Evolutionary conservation across 2,888 invertebrate species (phyloP).

Genomic region (Cerastis rubricosa): DNA sequence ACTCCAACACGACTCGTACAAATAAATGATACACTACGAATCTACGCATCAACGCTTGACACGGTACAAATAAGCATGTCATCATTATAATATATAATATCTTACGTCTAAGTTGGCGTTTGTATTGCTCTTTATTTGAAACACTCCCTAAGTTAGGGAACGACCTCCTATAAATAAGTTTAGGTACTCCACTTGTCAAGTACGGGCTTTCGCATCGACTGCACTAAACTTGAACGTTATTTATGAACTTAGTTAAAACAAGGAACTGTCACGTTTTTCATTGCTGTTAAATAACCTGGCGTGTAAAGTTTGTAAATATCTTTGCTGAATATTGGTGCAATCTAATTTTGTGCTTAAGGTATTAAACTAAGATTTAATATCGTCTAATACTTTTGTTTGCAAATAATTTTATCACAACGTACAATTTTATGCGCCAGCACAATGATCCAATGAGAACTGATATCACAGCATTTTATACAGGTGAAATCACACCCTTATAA

Average conservation of each 20-base stretch:
- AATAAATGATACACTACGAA: conserved; percentile 68
- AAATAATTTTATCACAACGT: conserved; percentile 61
- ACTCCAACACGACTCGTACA: conserved; percentile 72
- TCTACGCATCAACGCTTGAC: conserved; percentile 72
- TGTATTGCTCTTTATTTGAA: conserved; percentile 84
- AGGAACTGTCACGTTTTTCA: conserved; percentile 62
- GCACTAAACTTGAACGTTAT: conserved; percentile 66
- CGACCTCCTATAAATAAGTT: conserved; percentile 63
- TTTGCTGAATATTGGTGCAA: conserved; percentile 55
- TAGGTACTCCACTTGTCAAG: conserved; percentile 62
- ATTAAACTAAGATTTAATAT: conserved; percentile 36
- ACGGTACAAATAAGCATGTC: conserved; percentile 77
- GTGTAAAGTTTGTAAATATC: conserved; percentile 50
- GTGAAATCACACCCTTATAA: conserved; percentile 79
- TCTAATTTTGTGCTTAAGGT: conserved; percentile 50
- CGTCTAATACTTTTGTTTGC: conserved; percentile 43
- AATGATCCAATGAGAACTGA: conserved; percentile 85
- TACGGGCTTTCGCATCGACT: conserved; percentile 62
- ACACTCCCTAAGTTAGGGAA: conserved; percentile 64
- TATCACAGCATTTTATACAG: conserved; percentile 89
- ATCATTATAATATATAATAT: conserved; percentile 70
- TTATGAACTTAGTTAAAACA: conserved; percentile 61
- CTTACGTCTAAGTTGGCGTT: conserved; percentile 88
- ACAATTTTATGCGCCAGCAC: conserved; percentile 67
- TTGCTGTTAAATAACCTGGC: conserved; percentile 51